Percentiles rank a stretch among this genome's conserved stretches.
Conservation (phyloP, 2,888 invertebrate genomes). For the Limnephilus lunatus region DNA sequence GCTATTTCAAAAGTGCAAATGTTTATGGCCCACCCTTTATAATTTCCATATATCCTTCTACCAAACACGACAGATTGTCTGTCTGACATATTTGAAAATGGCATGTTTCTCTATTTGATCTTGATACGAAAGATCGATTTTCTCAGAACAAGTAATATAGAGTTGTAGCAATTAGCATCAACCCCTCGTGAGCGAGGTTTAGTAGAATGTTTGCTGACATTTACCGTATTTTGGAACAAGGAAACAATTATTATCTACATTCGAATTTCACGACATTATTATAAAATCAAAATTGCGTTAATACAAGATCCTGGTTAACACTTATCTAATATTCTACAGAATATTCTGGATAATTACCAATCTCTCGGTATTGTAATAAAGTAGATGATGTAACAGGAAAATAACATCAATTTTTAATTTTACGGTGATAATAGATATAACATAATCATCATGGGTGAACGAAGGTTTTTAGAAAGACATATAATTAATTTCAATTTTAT, state of each 20-base stretch:
- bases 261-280: not conserved
- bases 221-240: not conserved
- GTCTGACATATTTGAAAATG: not conserved
- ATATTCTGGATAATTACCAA: not conserved
- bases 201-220: not conserved
- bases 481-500: too few relatives aligned
- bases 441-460: too few relatives aligned
- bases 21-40: too few relatives aligned
- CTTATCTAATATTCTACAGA: not conserved
- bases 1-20: too few relatives aligned
- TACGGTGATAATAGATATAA: too few relatives aligned
- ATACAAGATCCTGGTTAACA: not conserved
- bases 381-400: not conserved
- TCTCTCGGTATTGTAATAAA: not conserved
- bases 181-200: not conserved
- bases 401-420: too few relatives aligned
- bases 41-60: not conserved
- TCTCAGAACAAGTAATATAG: not conserved
- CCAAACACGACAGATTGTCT: not conserved
- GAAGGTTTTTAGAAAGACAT: too few relatives aligned
- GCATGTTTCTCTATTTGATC: not conserved
- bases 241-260: conserved; percentile 2
- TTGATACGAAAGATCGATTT: not conserved
- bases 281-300: not conserved
- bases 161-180: not conserved